phyloP scores from a whole-genome alignment of 92 coral and sea anemone species.

The Phymanthus crucifer region DNA sequence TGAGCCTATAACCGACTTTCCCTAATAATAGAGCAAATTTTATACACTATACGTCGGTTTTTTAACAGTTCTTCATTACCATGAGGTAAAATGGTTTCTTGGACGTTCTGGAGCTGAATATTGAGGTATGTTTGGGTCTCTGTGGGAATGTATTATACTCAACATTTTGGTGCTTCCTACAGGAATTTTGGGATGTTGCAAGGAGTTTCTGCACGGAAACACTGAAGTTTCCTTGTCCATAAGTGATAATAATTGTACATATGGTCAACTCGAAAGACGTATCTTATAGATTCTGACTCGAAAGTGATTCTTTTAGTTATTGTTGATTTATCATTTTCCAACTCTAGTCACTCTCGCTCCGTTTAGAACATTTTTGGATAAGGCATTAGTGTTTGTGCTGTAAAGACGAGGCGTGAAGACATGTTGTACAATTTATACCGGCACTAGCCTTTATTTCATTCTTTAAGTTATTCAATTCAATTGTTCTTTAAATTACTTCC shows the following conservation, averaged over 20 bases:
- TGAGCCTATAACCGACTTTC: constrained; percentile 32
- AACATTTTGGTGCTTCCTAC: constrained; percentile 30
- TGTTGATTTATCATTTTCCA: neutral
- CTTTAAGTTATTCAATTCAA: neutral
- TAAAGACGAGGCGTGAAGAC: neutral
- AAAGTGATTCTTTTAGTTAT: neutral
- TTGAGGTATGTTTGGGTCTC: constrained; percentile 19
- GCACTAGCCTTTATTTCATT: neutral
- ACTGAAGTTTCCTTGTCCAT: constrained; percentile 24
- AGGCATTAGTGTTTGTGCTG: neutral
- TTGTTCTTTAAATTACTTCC: neutral
- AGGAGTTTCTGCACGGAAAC: constrained; percentile 41
- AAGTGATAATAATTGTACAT: neutral
- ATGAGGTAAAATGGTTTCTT: constrained; percentile 20
- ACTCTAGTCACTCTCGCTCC: neutral
- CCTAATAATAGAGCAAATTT: constrained; percentile 20
- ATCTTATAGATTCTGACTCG: neutral
- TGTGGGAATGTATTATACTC: constrained; percentile 17
- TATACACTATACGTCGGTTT: neutral
- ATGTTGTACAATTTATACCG: neutral
- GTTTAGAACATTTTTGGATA: neutral
- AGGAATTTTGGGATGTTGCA: constrained; percentile 33
- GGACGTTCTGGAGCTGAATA: constrained; percentile 31
- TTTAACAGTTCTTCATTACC: constrained; percentile 13
- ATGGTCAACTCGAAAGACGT: neutral